Evolutionary conservation across 2,797 vertebrate genomes (phyloP).

Genomic region (Etheostoma perlongum): DNA sequence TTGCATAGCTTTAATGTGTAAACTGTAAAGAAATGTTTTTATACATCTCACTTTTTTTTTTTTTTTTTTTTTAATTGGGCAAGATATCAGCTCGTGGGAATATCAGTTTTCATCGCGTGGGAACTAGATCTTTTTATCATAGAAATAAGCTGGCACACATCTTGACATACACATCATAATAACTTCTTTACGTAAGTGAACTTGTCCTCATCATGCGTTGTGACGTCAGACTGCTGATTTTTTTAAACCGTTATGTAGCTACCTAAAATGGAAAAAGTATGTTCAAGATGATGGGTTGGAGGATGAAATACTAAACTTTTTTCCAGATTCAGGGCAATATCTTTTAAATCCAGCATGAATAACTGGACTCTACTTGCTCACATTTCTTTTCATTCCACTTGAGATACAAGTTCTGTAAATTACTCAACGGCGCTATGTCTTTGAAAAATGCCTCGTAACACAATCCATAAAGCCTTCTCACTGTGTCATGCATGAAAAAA

Average conservation of each 20-base stretch:
- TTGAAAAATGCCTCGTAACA: conserved; percentile 44
- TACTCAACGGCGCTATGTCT: conserved; percentile 32
- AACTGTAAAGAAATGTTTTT: not conserved
- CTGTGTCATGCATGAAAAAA: conserved; percentile 13
- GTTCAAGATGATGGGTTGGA: not conserved
- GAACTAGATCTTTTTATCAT: conserved; percentile 1
- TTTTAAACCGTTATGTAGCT: not conserved
- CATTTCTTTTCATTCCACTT: conserved; percentile 1
- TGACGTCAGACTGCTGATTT: not conserved
- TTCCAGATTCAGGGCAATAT: conserved; percentile 11
- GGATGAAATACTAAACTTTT: conserved; percentile 7
- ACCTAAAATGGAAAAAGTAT: conserved; percentile 37
- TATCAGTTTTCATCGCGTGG: not conserved
- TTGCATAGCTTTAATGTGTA: not conserved
- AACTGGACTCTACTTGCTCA: conserved; percentile 1
- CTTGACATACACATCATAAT: not conserved
- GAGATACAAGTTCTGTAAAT: conserved; percentile 3
- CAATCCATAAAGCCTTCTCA: conserved; percentile 51
- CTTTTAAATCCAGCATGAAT: conserved; percentile 32
- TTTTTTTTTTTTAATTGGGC: conserved; percentile 3
- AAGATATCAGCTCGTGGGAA: conserved; percentile 1
- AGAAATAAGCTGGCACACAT: not conserved
- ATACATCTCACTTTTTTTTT: conserved; percentile 5
- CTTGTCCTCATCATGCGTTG: not conserved
- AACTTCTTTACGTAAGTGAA: not conserved